These are phyloP conservation scores for Drosophila infuscata DNA, from an alignment of 2,888 invertebrate genomes.

Conservation along the genomic window DNA sequence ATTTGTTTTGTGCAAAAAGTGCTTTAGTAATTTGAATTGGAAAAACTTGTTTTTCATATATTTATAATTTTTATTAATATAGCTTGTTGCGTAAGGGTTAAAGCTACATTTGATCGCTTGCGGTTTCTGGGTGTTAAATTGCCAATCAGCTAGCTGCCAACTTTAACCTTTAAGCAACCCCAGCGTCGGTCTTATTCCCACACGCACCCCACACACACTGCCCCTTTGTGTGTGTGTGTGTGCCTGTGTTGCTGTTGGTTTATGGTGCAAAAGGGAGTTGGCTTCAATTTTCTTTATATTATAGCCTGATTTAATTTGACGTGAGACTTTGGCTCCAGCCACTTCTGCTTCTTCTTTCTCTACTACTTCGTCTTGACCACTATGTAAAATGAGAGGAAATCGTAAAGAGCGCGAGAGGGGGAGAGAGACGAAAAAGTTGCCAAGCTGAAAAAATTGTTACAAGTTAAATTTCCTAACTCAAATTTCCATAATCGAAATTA, in stretches of 20 bases:
- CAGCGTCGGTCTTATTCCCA: constrained; percentile 14
- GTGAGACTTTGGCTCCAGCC: constrained; percentile 79
- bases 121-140: constrained; percentile 58
- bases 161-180: constrained; percentile 19
- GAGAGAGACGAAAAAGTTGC: constrained; percentile 12
- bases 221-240: constrained; percentile 4
- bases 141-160: constrained; percentile 60
- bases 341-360: neutral
- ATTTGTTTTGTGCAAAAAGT: neutral
- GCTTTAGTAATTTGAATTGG: neutral
- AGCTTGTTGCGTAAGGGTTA: constrained; percentile 35
- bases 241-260: constrained; percentile 59
- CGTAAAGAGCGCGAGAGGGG: neutral
- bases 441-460: constrained; percentile 50
- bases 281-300: constrained; percentile 83
- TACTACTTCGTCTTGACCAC: constrained; percentile 52
- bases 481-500: constrained; percentile 55
- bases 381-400: constrained; percentile 41
- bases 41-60: no score
- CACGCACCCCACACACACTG: neutral
- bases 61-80: no score
- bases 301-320: constrained; percentile 85
- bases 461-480: constrained; percentile 55
- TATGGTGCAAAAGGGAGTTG: constrained; percentile 82
- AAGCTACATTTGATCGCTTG: neutral